These are phyloP conservation scores for Porites cylindrica DNA, from an alignment of 92 coral and sea anemone species.

Conservation along the genomic window DNA sequence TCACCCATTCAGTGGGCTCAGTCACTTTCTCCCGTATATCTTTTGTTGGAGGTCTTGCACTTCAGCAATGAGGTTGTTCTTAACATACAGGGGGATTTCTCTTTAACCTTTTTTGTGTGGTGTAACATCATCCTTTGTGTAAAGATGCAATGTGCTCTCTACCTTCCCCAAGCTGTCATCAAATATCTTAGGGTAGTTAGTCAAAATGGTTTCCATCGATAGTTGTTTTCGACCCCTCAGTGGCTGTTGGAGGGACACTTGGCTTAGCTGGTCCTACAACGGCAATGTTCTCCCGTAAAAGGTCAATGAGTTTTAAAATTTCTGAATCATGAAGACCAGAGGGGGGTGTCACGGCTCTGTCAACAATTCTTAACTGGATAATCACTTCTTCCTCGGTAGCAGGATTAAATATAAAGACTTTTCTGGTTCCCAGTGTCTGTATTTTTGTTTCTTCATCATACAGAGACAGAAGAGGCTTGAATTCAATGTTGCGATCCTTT, in stretches of 20 bases:
- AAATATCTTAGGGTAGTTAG: conserved; percentile 20
- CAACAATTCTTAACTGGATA: background rate
- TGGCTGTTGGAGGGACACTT: conserved; percentile 7
- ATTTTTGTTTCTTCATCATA: conserved; percentile 26
- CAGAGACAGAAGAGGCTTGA: background rate
- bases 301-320: conserved; percentile 30
- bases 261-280: conserved; percentile 3
- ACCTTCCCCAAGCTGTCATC: conserved; percentile 32
- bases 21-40: too few relatives aligned
- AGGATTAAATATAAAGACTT: conserved; percentile 9
- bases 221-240: background rate
- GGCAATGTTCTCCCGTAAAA: conserved; percentile 28
- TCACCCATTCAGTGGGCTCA: too few relatives aligned
- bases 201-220: conserved; percentile 13
- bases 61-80: conserved; percentile 23
- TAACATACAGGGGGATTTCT: background rate
- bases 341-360: background rate
- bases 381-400: conserved; percentile 34
- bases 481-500: background rate
- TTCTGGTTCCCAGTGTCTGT: background rate
- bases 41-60: conserved; percentile 33
- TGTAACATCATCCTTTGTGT: conserved; percentile 20
- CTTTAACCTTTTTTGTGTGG: background rate
- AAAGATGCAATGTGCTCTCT: conserved; percentile 43
- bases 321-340: conserved; percentile 11